These are phyloP conservation scores for Panthera uncia DNA, from an alignment of 2,113 vertebrate genomes.

Conservation along the genomic window DNA sequence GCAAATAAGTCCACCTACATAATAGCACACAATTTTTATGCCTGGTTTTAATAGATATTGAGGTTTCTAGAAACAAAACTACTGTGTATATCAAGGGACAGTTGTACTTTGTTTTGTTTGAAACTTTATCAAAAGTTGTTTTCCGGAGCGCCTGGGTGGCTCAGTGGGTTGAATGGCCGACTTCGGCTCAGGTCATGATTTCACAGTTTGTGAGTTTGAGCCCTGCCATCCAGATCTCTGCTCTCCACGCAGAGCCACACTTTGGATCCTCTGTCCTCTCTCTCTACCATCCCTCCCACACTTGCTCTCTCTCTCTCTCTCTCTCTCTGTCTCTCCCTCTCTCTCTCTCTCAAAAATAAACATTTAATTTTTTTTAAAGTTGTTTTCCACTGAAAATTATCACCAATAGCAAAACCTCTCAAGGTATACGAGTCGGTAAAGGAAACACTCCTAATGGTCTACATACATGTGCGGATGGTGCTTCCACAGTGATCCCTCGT, in stretches of 20 bases:
- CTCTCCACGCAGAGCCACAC: too few species aligned
- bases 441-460: not conserved
- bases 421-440: not conserved
- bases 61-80: not conserved
- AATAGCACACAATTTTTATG: not conserved
- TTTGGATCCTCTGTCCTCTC: too few species aligned
- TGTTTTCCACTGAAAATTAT: not conserved
- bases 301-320: too few species aligned
- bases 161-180: too few species aligned
- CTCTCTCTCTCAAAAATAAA: too few species aligned
- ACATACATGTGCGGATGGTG: not conserved
- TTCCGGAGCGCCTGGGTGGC: not conserved
- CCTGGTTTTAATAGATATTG: not conserved
- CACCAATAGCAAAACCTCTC: not conserved
- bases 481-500: not conserved
- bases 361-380: not conserved
- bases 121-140: slow-evolving; percentile 15
- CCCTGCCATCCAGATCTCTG: too few species aligned
- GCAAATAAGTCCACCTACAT: not conserved
- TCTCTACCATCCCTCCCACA: too few species aligned
- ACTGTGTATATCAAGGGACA: not conserved
- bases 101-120: not conserved
- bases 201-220: too few species aligned
- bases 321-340: too few species aligned
- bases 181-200: too few species aligned